Evolutionary conservation across 1,140 invertebrate species (phyloP), one percentile per base, ranked within the genome.

Genomic region (Platyura marginata): DNA sequence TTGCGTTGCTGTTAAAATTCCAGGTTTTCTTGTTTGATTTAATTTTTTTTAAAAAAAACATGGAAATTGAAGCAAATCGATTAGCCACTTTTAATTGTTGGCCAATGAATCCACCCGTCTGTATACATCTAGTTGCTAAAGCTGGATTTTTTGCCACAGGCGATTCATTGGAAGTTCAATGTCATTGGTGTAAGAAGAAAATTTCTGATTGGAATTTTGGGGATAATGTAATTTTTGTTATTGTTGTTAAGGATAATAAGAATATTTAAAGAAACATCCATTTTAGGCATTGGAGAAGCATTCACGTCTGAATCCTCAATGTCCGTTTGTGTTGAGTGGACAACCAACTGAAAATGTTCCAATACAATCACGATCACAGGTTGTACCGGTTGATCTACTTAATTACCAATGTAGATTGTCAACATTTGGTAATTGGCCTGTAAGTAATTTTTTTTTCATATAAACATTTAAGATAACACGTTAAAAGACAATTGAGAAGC

Each of bases 141-240:
- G 83, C 80, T 34, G 86, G 86, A 10, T 90, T 92, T 64, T 88
- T 74, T 55, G 85, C 78, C 38, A 77, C 73, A 2, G 78, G 79
- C 15, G 59, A 63, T 46, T 72, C 62, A 23, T 59, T 72, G 11
- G 74, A 79, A 51, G 80, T 82, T 3, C 68, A 82, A 54, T 88
- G 84, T 57, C 81, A 83, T 51, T 66, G 71, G 46, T 88, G 84
- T 61, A 69, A 72, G 23, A 59, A 66, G n/a, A 71, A 67, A 58
- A 75, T 86, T 49, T 69, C 72, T 1, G 69, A 79, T 44, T 86
- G 81, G 82, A 71, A 80, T 47, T 80, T 72, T 57, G 75, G 74
- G 3, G 82, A 87, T 52, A 70, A 77, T 55, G 51, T 58, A 49
- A 2, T 44, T 48, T 4, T 19, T 10, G 20, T 3, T 40, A 21